Conservation (phyloP, 2,888 invertebrate species). For the Acanthosepion pharaonis region DNA sequence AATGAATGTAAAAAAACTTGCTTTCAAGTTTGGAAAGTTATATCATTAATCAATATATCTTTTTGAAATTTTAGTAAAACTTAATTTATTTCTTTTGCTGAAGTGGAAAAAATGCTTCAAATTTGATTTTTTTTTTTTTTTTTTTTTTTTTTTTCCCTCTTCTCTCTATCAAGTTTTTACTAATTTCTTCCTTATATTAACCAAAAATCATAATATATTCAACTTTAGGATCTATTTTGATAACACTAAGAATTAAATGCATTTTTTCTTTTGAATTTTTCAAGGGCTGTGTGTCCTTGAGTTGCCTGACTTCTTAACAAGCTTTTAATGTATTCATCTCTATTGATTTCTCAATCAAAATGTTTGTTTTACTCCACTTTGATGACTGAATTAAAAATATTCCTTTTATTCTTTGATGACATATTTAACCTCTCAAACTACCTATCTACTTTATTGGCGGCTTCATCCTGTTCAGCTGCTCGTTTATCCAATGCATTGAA, state of each 20-base stretch:
- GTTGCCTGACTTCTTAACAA: not conserved
- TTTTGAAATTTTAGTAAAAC: not conserved
- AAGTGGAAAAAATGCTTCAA: not conserved
- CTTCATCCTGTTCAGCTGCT: constrained; percentile 21
- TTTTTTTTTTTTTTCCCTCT: no score
- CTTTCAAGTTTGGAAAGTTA: not conserved
- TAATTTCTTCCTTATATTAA: not conserved
- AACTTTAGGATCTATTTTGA: not conserved
- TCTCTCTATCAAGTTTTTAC: not conserved
- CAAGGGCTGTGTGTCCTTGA: constrained; percentile 47
- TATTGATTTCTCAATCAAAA: not conserved
- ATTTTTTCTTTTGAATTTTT: not conserved
- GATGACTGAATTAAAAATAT: not conserved
- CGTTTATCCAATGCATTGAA: constrained; percentile 39
- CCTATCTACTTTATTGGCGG: not conserved
- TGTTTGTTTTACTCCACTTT: not conserved
- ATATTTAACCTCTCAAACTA: constrained; percentile 2
- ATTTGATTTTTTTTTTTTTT: no score
- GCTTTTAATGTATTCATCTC: not conserved
- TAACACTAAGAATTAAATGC: not conserved
- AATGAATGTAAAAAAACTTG: not conserved
- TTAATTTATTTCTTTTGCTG: not conserved
- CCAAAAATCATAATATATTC: not conserved
- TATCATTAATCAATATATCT: not conserved
- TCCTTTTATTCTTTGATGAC: not conserved